phyloP scores from a whole-genome alignment of 2,797 vertebrate species.

The Pangasius sanitwongsei region DNA sequence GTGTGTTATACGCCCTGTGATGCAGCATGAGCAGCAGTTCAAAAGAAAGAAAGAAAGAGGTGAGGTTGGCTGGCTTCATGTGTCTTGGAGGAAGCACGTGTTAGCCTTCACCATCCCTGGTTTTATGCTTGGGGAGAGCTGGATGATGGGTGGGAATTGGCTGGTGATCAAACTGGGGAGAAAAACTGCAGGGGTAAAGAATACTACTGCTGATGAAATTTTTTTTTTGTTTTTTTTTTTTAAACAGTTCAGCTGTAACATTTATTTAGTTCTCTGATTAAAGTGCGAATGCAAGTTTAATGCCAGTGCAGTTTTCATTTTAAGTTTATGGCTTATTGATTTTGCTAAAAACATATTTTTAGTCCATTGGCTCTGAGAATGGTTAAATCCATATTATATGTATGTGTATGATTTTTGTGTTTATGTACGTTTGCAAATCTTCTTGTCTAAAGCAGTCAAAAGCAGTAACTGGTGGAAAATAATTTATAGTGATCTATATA shows the following conservation, averaged over 20 bases:
- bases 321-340: not conserved
- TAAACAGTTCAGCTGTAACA: not conserved
- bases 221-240: not conserved
- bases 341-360: not conserved
- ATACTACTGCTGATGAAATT: not conserved
- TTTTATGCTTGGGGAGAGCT: not conserved
- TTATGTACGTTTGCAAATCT: not conserved
- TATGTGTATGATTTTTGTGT: not conserved
- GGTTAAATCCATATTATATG: not conserved
- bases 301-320: not conserved
- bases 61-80: not conserved
- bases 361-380: not conserved
- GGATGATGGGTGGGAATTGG: not conserved
- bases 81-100: not conserved
- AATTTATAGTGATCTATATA: not conserved
- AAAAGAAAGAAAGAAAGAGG: too few species aligned
- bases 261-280: not conserved
- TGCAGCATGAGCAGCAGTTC: not conserved
- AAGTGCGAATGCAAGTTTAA: not conserved
- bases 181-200: too few species aligned
- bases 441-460: not conserved
- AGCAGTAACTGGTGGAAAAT: not conserved
- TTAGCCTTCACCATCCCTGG: not conserved
- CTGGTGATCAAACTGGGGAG: not conserved
- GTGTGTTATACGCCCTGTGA: not conserved